Percentiles rank a stretch among this genome's conserved stretches.
Evolutionary conservation across 2,113 vertebrate genomes (phyloP).

Genomic region (Ploceus nigricollis): DNA sequence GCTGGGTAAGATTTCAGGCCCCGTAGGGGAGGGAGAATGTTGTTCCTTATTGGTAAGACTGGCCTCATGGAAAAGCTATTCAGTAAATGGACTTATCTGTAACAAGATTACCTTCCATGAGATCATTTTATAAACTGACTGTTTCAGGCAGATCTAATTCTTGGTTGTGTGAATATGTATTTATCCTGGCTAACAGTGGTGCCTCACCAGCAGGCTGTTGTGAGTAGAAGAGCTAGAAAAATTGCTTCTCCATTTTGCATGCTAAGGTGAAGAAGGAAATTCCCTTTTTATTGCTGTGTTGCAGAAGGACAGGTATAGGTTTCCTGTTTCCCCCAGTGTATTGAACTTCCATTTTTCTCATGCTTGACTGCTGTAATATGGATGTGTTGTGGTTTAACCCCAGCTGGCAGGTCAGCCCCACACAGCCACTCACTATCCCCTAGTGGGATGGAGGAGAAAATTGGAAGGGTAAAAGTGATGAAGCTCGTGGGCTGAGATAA

Average conservation of each 20-base stretch:
- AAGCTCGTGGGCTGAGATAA: neutral
- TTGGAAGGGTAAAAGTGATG: neutral
- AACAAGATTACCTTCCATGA: slow-evolving; percentile 29
- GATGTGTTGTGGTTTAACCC: neutral
- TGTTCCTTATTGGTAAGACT: neutral
- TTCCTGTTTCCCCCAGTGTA: neutral
- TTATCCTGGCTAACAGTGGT: neutral
- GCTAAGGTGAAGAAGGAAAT: neutral
- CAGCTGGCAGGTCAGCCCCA: neutral
- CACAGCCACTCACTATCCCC: neutral
- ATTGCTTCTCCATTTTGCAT: neutral
- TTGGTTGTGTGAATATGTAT: neutral
- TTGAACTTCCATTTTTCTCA: neutral
- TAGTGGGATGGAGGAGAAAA: neutral
- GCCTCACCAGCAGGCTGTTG: neutral
- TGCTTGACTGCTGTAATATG: neutral
- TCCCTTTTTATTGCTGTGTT: neutral
- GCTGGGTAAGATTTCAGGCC: neutral
- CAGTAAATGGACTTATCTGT: slow-evolving; percentile 16
- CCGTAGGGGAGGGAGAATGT: neutral
- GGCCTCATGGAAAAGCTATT: neutral
- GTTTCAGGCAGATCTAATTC: slow-evolving; percentile 9
- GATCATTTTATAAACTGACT: slow-evolving; percentile 22
- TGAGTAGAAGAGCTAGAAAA: neutral
- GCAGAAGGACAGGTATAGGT: neutral